Percentiles rank a stretch among this genome's conserved stretches.
Evolutionary conservation across 2,113 vertebrate genomes (phyloP).

Genomic region (Mobula hypostoma): DNA sequence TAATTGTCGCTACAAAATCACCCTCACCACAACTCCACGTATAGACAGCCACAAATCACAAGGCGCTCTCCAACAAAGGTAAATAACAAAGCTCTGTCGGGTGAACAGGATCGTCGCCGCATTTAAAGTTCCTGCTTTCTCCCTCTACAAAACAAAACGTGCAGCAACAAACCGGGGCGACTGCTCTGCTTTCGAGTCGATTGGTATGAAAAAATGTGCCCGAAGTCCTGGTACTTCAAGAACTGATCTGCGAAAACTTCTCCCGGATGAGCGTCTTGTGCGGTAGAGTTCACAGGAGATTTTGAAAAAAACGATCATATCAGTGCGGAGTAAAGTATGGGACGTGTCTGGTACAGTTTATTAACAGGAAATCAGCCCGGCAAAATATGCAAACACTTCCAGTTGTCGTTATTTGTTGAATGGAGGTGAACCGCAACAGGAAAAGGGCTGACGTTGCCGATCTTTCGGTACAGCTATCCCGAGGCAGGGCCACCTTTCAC

Average conservation of each 20-base stretch:
- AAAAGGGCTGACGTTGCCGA: constrained; percentile 14
- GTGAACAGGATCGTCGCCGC: constrained; percentile 8
- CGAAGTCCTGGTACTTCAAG: background rate
- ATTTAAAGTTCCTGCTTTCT: constrained; percentile 28
- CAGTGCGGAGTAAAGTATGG: background rate
- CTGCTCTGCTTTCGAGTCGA: background rate
- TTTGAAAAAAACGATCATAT: background rate
- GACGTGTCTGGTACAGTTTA: constrained; percentile 30
- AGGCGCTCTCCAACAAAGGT: background rate
- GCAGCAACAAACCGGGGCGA: background rate
- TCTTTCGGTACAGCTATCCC: background rate
- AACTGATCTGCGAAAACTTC: constrained; percentile 13
- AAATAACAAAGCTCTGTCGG: background rate
- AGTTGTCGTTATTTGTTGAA: constrained; percentile 37
- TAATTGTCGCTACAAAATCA: constrained; percentile 19
- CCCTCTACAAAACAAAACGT: background rate
- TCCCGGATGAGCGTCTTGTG: constrained; percentile 33
- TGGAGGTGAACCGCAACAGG: constrained; percentile 38
- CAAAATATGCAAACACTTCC: constrained; percentile 36
- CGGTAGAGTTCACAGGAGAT: background rate
- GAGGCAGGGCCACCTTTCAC: background rate
- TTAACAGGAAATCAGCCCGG: constrained; percentile 34
- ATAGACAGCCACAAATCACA: constrained; percentile 17
- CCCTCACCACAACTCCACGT: constrained; percentile 8
- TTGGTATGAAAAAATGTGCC: background rate